A percentile compares a stretch with the other conserved stretches of the same genome.
Conservation (phyloP, 2,888 invertebrate species). For the Stratiomys singularior region DNA sequence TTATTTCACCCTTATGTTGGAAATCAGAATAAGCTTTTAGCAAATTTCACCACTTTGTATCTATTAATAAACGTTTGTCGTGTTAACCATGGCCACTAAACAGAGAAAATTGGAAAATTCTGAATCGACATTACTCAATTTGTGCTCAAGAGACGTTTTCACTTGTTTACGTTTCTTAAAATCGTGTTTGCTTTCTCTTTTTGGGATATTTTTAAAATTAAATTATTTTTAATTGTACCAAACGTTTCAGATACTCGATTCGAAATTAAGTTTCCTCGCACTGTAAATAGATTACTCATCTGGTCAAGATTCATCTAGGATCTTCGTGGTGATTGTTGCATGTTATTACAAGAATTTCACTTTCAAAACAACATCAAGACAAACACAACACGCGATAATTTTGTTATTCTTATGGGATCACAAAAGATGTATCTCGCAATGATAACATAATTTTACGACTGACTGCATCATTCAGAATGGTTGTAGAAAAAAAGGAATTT, state of each 20-base stretch:
- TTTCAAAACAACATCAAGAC: background rate
- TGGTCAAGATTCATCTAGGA: background rate
- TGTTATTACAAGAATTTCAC: conserved; percentile 3
- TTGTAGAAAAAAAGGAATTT: conserved; percentile 2
- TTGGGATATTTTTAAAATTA: conserved; percentile 20
- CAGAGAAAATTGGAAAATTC: conserved; percentile 11
- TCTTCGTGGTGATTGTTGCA: background rate
- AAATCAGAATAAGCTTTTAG: background rate
- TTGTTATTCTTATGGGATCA: background rate
- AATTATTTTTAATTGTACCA: conserved; percentile 19
- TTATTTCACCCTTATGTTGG: background rate
- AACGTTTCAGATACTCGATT: background rate
- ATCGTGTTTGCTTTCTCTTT: background rate
- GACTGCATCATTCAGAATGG: conserved; percentile 1
- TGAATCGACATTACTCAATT: conserved; percentile 6
- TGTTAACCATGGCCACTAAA: background rate
- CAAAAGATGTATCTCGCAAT: background rate
- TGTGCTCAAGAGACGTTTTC: background rate
- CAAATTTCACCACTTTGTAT: no score
- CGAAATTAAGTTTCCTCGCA: background rate
- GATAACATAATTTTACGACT: background rate
- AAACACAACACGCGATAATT: background rate
- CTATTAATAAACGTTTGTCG: background rate
- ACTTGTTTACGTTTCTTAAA: conserved; percentile 28
- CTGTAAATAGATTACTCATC: background rate